These are phyloP conservation scores for Machimus rusticus DNA, from an alignment of 2,888 invertebrate species.

Conservation along the genomic window DNA sequence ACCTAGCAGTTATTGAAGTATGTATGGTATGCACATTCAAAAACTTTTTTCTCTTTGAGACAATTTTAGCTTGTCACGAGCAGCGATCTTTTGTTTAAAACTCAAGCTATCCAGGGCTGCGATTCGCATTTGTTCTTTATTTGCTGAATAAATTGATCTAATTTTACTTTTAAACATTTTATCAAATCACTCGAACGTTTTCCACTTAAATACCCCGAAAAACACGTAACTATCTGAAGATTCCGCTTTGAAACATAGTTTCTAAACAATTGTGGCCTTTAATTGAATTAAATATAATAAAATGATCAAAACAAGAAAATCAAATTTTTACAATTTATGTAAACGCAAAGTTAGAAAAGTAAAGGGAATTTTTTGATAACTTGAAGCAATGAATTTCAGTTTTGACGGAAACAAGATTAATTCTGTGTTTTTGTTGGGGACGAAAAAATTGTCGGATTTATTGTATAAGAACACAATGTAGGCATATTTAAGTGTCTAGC, in stretches of 20 bases:
- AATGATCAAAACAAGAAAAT: background rate
- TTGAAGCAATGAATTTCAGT: background rate
- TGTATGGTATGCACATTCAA: background rate
- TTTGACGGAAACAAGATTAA: background rate
- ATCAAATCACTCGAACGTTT: background rate
- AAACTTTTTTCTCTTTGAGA: background rate
- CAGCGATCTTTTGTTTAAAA: background rate
- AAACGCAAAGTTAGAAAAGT: background rate
- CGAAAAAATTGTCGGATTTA: background rate
- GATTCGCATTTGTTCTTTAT: background rate
- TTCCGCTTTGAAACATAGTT: slow-evolving; percentile 19
- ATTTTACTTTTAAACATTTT: background rate
- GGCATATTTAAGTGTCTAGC: background rate
- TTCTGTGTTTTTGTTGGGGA: background rate
- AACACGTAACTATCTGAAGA: background rate
- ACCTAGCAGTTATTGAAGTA: background rate
- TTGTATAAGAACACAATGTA: background rate
- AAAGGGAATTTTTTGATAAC: background rate
- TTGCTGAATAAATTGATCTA: background rate
- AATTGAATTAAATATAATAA: slow-evolving; percentile 12
- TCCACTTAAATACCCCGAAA: background rate
- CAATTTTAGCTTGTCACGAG: background rate
- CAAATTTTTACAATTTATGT: background rate
- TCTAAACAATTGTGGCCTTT: slow-evolving; percentile 28
- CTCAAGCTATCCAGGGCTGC: background rate